These are phyloP conservation scores for Amblyjoppa proteus DNA, from an alignment of 2,888 invertebrate species.

Conservation along the genomic window DNA sequence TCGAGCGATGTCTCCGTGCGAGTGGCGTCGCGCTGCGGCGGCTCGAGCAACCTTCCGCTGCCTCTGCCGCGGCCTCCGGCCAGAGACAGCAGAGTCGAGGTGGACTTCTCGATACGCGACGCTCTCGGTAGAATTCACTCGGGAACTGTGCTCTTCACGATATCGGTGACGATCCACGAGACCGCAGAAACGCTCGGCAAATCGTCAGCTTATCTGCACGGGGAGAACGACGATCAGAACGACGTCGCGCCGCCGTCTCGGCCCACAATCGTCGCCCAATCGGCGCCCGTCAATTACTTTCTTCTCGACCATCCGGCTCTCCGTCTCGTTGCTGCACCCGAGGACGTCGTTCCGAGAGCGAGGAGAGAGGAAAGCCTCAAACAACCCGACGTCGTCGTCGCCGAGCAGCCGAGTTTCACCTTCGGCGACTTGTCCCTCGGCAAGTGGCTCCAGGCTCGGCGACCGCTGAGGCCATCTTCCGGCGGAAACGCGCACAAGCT, in stretches of 20 bases:
- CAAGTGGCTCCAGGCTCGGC: constrained; percentile 75
- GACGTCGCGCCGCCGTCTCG: constrained; percentile 72
- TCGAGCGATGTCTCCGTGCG: constrained; percentile 76
- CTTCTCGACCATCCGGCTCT: constrained; percentile 76
- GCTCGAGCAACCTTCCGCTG: constrained; percentile 77
- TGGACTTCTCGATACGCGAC: constrained; percentile 80
- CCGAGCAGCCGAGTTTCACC: constrained; percentile 79
- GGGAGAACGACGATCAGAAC: constrained; percentile 79
- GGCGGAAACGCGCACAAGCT: constrained; percentile 67
- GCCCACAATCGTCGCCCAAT: constrained; percentile 61
- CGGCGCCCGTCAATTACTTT: constrained; percentile 76
- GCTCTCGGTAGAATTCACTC: constrained; percentile 73
- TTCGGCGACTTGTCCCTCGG: constrained; percentile 67
- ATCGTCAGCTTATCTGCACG: constrained; percentile 65
- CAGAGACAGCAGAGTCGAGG: constrained; percentile 75
- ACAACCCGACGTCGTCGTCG: constrained; percentile 77
- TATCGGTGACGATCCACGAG: constrained; percentile 73
- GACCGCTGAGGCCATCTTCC: constrained; percentile 76
- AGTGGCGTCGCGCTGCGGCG: constrained; percentile 74
- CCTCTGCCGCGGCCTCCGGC: constrained; percentile 79
- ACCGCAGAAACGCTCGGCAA: background rate
- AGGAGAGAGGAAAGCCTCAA: constrained; percentile 70
- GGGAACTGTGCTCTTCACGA: constrained; percentile 78
- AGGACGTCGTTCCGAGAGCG: constrained; percentile 24
- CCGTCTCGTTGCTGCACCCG: constrained; percentile 43